Evolutionary conservation across 2,797 vertebrate species (phyloP), one percentile per base, ranked within the genome.

Genomic region (Danionella dracula): DNA sequence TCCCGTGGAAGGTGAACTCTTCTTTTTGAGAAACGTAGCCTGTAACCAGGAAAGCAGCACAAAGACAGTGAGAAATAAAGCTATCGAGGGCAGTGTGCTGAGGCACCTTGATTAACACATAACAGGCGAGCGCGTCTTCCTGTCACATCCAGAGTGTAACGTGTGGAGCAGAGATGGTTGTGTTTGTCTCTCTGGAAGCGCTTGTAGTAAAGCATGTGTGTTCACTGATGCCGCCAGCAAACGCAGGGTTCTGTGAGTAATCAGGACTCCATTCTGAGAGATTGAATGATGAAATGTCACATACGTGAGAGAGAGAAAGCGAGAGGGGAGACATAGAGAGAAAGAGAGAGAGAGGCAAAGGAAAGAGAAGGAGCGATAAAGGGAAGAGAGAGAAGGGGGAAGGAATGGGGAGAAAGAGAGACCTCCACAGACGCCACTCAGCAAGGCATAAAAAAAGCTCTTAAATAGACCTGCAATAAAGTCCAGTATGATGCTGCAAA

Each of bases 61-160:
- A n/a, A n/a, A n/a, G 27, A 46, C 56, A 54, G 27, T 66, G 42
- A 60, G 23, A 21, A 42, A 66, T 54, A 15, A 37, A 15, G 55
- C 57, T 42, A 55, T 59, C 15, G 51, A 66, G 50, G 13, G 15
- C 50, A 49, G 32, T 16, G 41, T 17, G 4, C 42, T 29, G 48
- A 60, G 40, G 38, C n/a, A 32, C 23, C 40, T 44, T 12, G 46
- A 65, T 46, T 56, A 46, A 55, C 42, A 15, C 51, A 40, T 46
- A 51, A 54, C 23, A 60, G 48, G 53, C 40, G 48, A 59, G 60
- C 38, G 45, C 19, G 51, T 60, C 59, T 66, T 59, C 21, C 8
- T 53, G 57, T 71, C 23, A 66, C 54, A 57, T 46, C 29, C n/a
- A 45, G 61, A 44, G 44, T 42, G 55, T 44, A 46, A 51, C 59